Percentiles rank a stretch among this genome's conserved stretches.
These are phyloP conservation scores for Pseudopodoces humilis DNA, from an alignment of 2,113 vertebrate genomes.

Conservation along the genomic window DNA sequence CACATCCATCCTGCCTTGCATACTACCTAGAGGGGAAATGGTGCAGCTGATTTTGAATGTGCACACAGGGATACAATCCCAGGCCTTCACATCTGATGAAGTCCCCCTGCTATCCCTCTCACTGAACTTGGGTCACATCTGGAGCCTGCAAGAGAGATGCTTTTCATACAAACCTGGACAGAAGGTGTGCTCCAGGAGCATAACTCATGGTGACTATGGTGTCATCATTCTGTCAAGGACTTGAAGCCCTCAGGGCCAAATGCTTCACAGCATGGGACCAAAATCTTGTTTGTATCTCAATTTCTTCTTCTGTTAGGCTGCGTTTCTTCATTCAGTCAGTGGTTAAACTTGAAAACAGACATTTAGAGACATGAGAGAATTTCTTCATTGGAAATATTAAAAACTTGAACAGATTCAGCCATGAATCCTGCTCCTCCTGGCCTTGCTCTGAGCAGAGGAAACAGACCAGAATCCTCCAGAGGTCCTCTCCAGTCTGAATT, in stretches of 20 bases:
- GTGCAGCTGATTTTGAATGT: background rate
- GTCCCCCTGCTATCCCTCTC: background rate
- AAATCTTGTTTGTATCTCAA: background rate
- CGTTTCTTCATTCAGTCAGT: background rate
- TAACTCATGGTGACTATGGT: background rate
- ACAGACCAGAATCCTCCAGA: background rate
- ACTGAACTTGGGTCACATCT: background rate
- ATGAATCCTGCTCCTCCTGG: background rate
- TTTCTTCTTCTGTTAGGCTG: background rate
- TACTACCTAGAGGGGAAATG: background rate
- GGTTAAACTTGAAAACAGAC: background rate
- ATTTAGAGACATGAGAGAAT: background rate
- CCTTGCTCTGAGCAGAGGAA: background rate
- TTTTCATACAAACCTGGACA: background rate
- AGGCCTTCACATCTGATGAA: background rate
- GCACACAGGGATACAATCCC: background rate
- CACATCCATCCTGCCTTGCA: background rate
- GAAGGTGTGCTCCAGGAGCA: accelerated
- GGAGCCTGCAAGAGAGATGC: background rate
- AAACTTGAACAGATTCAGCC: background rate
- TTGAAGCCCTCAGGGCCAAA: background rate
- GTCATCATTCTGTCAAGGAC: background rate
- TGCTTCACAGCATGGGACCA: background rate
- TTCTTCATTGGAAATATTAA: background rate
- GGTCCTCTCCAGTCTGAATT: background rate